Conservation (phyloP, 2,888 invertebrate species). For the Diabrotica balteata region DNA sequence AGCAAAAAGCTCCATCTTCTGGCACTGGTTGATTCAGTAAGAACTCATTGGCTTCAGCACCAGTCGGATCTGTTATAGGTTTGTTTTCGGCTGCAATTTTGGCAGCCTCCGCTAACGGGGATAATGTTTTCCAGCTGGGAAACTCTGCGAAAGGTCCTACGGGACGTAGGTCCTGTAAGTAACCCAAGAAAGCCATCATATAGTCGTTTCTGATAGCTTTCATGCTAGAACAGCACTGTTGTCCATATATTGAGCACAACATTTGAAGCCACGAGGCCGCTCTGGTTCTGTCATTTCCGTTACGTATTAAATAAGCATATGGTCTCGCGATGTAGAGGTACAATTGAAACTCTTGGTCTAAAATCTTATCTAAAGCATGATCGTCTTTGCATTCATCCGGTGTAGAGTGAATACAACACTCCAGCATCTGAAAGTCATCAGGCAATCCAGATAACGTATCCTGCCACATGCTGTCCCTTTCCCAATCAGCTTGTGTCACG, state of each 20-base stretch:
- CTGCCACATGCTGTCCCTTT: slow-evolving; percentile 60
- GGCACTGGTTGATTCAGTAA: slow-evolving; percentile 61
- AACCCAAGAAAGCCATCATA: slow-evolving; percentile 63
- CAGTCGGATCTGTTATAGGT: slow-evolving; percentile 62
- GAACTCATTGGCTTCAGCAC: slow-evolving; percentile 61
- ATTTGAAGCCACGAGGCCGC: slow-evolving; percentile 63
- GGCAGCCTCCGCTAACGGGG: slow-evolving; percentile 58
- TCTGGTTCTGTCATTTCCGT: slow-evolving; percentile 58
- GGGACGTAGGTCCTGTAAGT: slow-evolving; percentile 59
- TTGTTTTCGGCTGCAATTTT: slow-evolving; percentile 56
- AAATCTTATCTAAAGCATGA: slow-evolving; percentile 54
- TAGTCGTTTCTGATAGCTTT: slow-evolving; percentile 66
- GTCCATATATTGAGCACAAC: slow-evolving; percentile 60
- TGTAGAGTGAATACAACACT: slow-evolving; percentile 52
- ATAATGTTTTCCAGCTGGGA: slow-evolving; percentile 59
- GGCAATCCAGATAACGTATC: slow-evolving; percentile 58
- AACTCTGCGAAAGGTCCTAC: slow-evolving; percentile 62
- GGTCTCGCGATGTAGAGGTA: slow-evolving; percentile 61
- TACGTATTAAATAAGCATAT: slow-evolving; percentile 59
- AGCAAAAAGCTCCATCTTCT: slow-evolving; percentile 65
- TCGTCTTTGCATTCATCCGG: slow-evolving; percentile 52
- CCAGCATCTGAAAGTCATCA: slow-evolving; percentile 53
- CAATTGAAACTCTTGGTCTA: slow-evolving; percentile 62
- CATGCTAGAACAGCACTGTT: slow-evolving; percentile 62
- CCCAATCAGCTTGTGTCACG: slow-evolving; percentile 59